Conservation (phyloP, 2,888 invertebrate genomes). For the Agrilus biguttatus region DNA sequence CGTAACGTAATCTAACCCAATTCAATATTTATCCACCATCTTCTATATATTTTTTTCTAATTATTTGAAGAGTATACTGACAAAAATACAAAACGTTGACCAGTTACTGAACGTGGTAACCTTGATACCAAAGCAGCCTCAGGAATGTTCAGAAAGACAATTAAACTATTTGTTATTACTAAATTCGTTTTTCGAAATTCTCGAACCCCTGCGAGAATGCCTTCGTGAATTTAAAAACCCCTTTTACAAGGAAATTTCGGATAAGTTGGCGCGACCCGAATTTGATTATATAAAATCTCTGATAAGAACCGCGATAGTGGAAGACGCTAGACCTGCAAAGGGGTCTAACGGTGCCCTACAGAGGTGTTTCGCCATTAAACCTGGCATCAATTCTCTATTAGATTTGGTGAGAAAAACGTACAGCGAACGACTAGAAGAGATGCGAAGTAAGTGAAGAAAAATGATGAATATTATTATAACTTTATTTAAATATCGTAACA, state of each 20-base stretch:
- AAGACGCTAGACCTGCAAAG: conserved; percentile 40
- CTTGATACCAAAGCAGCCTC: conserved; percentile 32
- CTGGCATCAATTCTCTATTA: conserved; percentile 59
- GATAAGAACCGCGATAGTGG: conserved; percentile 37
- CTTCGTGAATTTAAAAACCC: conserved; percentile 16
- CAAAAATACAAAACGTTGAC: conserved; percentile 64
- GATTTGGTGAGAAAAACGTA: conserved; percentile 76
- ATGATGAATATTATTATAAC: too few species aligned
- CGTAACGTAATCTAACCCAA: too few species aligned
- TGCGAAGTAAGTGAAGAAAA: conserved; percentile 37
- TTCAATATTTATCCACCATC: too few species aligned
- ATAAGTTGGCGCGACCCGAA: conserved; percentile 14
- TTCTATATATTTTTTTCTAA: not conserved
- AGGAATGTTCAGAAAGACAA: conserved; percentile 53
- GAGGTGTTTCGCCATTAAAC: conserved; percentile 63
- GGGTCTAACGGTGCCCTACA: conserved; percentile 42
- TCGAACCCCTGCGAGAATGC: conserved; percentile 47
- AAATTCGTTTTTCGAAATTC: conserved; percentile 59
- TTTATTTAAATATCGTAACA: too few species aligned
- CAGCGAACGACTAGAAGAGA: conserved; percentile 71
- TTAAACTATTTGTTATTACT: conserved; percentile 63
- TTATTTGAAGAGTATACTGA: conserved; percentile 40
- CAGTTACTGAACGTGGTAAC: conserved; percentile 51
- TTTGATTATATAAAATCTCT: conserved; percentile 18
- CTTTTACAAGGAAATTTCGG: conserved; percentile 18